These are phyloP conservation scores for Arenaria interpres DNA, from an alignment of 2,113 vertebrate species.

Conservation along the genomic window DNA sequence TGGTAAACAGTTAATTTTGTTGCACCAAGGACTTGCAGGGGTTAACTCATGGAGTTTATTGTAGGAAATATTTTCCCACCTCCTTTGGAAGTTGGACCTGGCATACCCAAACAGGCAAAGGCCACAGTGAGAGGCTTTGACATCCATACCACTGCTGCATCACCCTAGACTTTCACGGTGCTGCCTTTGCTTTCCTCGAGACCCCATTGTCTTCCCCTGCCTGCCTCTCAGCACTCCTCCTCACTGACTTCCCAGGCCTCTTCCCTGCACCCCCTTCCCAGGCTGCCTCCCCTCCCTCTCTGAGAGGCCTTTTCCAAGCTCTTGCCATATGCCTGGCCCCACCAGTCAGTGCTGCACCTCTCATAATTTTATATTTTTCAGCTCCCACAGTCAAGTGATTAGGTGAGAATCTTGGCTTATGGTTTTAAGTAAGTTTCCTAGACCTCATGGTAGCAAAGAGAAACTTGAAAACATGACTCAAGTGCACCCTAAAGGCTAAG, in stretches of 20 bases:
- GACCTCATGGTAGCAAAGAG: constrained; percentile 43
- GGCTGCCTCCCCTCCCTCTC: neutral
- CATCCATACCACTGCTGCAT: neutral
- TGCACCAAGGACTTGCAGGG: neutral
- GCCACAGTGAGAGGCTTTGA: neutral
- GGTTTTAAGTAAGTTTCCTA: constrained; percentile 56
- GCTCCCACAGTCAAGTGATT: constrained; percentile 56
- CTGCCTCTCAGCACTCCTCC: neutral
- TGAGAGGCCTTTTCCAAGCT: neutral
- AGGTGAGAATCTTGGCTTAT: constrained; percentile 59
- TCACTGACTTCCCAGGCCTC: neutral
- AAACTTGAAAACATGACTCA: constrained; percentile 49
- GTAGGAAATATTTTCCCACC: neutral
- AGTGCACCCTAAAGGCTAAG: constrained; percentile 54
- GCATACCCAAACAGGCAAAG: neutral
- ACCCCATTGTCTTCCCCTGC: neutral
- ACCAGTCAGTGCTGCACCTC: neutral
- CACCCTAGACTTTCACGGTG: neutral
- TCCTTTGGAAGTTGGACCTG: neutral
- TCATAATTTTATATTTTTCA: constrained; percentile 41
- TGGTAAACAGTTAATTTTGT: neutral
- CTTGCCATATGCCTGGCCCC: constrained; percentile 6
- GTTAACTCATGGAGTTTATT: neutral
- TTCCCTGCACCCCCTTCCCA: neutral
- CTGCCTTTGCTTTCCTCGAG: rapidly evolving